Conservation (phyloP, 1,140 invertebrate genomes). For the Gyrodactylus bullatarudis region DNA sequence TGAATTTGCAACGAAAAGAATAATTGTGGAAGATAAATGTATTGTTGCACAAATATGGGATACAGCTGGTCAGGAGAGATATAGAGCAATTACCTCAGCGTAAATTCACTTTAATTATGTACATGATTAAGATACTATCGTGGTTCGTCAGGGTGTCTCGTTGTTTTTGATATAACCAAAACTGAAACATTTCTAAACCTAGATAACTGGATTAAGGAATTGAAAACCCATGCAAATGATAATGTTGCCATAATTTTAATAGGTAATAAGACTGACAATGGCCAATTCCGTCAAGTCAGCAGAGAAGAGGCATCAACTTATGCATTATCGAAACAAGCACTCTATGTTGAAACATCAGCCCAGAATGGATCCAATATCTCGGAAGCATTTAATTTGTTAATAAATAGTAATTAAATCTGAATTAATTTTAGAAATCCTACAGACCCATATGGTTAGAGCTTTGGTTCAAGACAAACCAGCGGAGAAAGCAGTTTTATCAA, state of each 20-base stretch:
- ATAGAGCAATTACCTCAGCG: not conserved
- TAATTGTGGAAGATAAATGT: not conserved
- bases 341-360: not conserved
- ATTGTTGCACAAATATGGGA: slow-evolving; percentile 30
- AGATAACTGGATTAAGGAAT: not conserved
- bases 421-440: not conserved
- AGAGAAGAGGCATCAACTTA: not conserved
- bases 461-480: no score
- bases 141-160: not conserved
- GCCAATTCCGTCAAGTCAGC: no score
- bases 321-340: no score
- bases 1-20: slow-evolving; percentile 10
- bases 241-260: not conserved
- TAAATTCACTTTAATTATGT: not conserved
- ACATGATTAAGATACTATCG: not conserved
- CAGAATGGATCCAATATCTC: not conserved
- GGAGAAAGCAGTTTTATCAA: no score
- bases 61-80: slow-evolving; percentile 48
- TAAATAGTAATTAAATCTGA: not conserved
- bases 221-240: not conserved
- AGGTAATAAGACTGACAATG: not conserved
- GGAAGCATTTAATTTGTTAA: not conserved
- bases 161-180: not conserved
- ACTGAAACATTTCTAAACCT: not conserved
- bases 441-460: no score